Evolutionary conservation across 2,113 vertebrate genomes (phyloP).

Genomic region (Ictalurus furcatus): DNA sequence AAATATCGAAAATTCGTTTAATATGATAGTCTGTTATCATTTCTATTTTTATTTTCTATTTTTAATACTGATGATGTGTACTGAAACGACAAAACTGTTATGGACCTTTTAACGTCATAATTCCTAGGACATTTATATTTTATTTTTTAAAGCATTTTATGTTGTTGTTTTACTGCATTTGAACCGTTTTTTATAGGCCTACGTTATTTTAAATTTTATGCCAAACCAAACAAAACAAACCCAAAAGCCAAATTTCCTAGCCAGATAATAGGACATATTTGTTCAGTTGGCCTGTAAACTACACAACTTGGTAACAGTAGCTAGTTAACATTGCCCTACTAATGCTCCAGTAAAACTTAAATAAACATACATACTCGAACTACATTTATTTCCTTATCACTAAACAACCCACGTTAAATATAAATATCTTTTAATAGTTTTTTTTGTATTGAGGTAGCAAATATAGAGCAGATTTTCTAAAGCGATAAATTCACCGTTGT

Average conservation of each 20-base stretch:
- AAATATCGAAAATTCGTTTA: background rate
- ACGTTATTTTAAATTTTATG: background rate
- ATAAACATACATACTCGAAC: background rate
- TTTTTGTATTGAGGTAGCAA: background rate
- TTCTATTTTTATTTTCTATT: background rate
- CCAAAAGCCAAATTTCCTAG: too few relatives aligned
- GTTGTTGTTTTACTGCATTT: constrained; percentile 3
- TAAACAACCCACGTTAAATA: too few relatives aligned
- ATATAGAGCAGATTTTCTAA: background rate
- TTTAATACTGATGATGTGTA: background rate
- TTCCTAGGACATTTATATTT: background rate
- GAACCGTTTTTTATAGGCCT: background rate
- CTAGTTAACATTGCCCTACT: background rate
- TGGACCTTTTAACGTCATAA: background rate
- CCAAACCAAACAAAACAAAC: background rate
- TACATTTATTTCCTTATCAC: background rate
- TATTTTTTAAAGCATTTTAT: background rate
- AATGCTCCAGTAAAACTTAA: background rate
- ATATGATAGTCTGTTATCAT: too few relatives aligned
- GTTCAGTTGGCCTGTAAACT: background rate
- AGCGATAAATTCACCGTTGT: background rate
- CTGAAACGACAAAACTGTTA: background rate
- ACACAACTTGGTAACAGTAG: too few relatives aligned
- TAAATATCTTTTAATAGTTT: background rate
- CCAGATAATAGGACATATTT: background rate